Evolutionary conservation across 2,888 invertebrate species (phyloP).

Genomic region (Nemapogon koenigi): DNA sequence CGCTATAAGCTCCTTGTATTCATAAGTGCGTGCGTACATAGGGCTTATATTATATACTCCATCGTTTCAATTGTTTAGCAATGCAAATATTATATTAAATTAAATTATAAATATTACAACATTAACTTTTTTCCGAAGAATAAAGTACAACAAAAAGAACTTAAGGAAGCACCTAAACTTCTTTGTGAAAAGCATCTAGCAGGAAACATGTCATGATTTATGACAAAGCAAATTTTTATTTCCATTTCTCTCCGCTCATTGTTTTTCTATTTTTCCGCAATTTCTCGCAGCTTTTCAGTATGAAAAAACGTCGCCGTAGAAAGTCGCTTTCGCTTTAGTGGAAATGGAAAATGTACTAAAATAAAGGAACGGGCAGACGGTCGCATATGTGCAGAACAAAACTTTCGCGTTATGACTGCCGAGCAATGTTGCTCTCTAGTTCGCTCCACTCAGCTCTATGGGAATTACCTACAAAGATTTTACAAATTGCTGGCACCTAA

Average conservation of each 20-base stretch:
- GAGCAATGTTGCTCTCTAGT: constrained; percentile 16
- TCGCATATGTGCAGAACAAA: constrained; percentile 46
- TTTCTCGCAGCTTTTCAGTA: constrained; percentile 47
- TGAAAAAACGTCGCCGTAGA: constrained; percentile 43
- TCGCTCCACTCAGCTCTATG: constrained; percentile 1
- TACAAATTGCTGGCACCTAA: too few species aligned
- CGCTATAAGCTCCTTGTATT: constrained; percentile 42
- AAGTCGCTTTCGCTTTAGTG: constrained; percentile 55
- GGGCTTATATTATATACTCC: too few species aligned
- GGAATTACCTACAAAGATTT: neutral
- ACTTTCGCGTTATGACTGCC: constrained; percentile 35
- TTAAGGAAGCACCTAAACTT: constrained; percentile 31
- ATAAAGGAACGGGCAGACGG: constrained; percentile 31
- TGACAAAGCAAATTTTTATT: constrained; percentile 61
- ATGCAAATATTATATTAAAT: too few species aligned
- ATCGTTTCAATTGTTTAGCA: too few species aligned
- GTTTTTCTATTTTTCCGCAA: constrained; percentile 55
- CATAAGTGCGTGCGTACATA: too few species aligned
- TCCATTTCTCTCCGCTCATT: constrained; percentile 53
- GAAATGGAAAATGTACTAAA: constrained; percentile 53
- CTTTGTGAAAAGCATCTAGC: constrained; percentile 49
- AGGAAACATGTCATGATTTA: constrained; percentile 60
- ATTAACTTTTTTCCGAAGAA: too few species aligned
- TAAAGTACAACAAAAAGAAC: constrained; percentile 3
- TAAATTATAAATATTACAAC: too few species aligned